These are phyloP conservation scores for Eucidaris tribuloides DNA, from an alignment of 35 echinoderm and acorn worm genomes.

Conservation along the genomic window DNA sequence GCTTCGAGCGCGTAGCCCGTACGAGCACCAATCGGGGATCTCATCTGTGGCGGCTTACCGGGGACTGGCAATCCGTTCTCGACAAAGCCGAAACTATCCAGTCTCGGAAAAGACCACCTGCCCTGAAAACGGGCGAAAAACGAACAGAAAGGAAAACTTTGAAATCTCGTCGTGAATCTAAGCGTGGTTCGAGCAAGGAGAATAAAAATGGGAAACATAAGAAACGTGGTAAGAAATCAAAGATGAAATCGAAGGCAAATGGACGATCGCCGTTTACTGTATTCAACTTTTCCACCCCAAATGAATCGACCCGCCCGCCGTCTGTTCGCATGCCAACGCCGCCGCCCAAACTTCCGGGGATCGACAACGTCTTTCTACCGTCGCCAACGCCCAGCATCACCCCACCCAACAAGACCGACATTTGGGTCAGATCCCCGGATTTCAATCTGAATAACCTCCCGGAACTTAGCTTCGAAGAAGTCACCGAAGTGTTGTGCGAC, in stretches of 20 bases:
- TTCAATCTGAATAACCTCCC: too few species aligned
- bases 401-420: neutral
- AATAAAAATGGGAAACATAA: neutral
- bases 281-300: neutral
- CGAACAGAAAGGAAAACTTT: too few species aligned
- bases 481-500: too few species aligned
- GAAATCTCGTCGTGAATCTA: too few species aligned
- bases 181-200: too few species aligned
- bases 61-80: neutral
- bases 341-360: constrained; percentile 1
- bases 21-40: neutral
- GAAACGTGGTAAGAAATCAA: neutral
- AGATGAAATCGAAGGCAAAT: neutral
- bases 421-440: neutral
- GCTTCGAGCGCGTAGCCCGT: constrained; percentile 18
- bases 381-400: neutral
- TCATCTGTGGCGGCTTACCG: neutral
- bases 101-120: neutral
- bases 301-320: neutral
- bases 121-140: too few species aligned
- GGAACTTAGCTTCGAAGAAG: too few species aligned
- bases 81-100: neutral
- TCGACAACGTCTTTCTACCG: constrained; percentile 11
- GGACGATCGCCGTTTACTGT: neutral
- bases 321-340: neutral